phyloP scores from a whole-genome alignment of 2,888 invertebrate species.

The Baronia brevicornis region DNA sequence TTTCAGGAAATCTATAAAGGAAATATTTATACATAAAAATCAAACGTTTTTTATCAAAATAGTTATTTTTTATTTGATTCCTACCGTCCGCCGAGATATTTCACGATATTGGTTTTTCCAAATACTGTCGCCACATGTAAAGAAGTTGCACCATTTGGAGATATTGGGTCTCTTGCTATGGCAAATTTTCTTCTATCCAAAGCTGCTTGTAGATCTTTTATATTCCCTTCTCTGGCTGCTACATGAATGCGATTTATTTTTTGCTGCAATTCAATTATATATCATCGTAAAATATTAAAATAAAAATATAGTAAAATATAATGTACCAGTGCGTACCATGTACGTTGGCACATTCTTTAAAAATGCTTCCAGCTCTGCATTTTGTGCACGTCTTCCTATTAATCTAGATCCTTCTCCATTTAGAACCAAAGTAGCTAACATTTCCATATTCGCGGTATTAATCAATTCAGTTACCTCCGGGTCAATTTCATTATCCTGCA shows the following conservation, averaged over 20 bases:
- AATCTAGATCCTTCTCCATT: conserved; percentile 90
- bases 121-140: conserved; percentile 90
- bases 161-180: conserved; percentile 87
- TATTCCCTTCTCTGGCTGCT: conserved; percentile 88
- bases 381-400: conserved; percentile 80
- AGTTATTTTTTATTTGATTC: conserved; percentile 1
- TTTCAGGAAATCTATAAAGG: conserved; percentile 85
- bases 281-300: background rate
- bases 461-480: conserved; percentile 80
- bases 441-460: conserved; percentile 88
- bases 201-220: conserved; percentile 88
- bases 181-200: conserved; percentile 93
- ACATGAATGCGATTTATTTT: conserved; percentile 93
- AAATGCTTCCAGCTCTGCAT: conserved; percentile 89
- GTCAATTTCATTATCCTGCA: conserved; percentile 74
- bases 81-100: conserved; percentile 75
- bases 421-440: conserved; percentile 90
- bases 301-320: background rate
- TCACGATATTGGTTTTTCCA: conserved; percentile 86
- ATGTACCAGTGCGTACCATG: conserved; percentile 77
- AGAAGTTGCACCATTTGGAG: conserved; percentile 89
- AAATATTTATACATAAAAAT: background rate
- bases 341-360: conserved; percentile 90
- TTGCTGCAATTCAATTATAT: conserved; percentile 67
- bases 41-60: background rate